Evolutionary conservation across 2,888 invertebrate species (phyloP), one percentile per base, ranked within the genome.

Genomic region (Drosophila incognita): DNA sequence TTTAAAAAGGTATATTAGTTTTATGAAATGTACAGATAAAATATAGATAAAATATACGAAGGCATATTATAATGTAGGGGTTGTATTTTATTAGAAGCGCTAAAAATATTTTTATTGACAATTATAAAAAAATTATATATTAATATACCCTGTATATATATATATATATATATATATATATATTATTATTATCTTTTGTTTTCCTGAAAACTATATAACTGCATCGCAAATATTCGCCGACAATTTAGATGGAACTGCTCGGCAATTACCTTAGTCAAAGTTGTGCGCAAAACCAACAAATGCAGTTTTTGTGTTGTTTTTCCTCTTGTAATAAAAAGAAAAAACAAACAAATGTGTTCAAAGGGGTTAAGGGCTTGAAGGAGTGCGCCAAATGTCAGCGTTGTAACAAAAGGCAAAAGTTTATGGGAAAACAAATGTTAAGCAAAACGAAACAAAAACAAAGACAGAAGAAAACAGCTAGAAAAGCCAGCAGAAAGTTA

Each of bases 241-340:
- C 24, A 35, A 57, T 66, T 64, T 60, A 49, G 51, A 49, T 38
- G 60, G 75, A 8, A 18, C 62, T 72, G 72, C 52, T 69, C 54
- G 70, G 72, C 82, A 83, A 81, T 83, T 81, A 83, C 87, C 84
- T 83, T 49, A 63, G 70, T 53, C 56, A 79, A 89, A 84, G 68
- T 82, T 89, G 53, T 40, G 36, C 58, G 64, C 54, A 87, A 81
- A 63, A 76, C 69, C 62, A 86, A 70, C 87, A 83, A 83, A 73
- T 62, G 81, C 59, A 69, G 52, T 58, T 52, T 51, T 53, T 38
- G 58, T 71, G 59, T 64, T 76, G 64, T 54, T 75, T 36, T 49
- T 57, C 52, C 59, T 76, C 63, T 62, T 72, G 63, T 52, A 52
- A 61, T 61, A 61, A 52, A 58, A 65, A 75, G 57, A 72, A 61